phyloP scores from a whole-genome alignment of 2,113 vertebrate species.

The Erpornis zantholeuca region DNA sequence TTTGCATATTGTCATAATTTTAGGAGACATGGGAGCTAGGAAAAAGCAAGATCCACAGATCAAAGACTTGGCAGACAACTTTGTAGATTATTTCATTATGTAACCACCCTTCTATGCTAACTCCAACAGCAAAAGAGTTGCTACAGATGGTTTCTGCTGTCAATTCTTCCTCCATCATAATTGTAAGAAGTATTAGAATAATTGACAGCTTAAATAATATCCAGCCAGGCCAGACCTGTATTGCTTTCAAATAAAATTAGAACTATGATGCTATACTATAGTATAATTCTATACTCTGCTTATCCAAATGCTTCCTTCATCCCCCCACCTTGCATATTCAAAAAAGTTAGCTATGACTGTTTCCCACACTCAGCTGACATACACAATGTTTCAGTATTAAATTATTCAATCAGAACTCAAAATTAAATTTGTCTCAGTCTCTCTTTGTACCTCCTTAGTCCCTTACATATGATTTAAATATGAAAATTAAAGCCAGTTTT shows the following conservation, averaged over 20 bases:
- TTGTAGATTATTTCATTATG: not conserved
- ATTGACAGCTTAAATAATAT: not conserved
- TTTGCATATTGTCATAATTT: not conserved
- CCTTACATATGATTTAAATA: not conserved
- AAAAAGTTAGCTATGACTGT: not conserved
- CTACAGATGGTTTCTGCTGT: not conserved
- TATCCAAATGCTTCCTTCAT: not conserved
- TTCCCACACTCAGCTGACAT: not conserved
- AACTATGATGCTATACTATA: not conserved
- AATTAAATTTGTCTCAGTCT: not conserved
- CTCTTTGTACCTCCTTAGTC: not conserved
- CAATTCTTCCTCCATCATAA: not conserved
- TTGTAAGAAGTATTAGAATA: not conserved
- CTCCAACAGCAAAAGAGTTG: not conserved
- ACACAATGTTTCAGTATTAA: not conserved
- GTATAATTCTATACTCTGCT: too few species aligned
- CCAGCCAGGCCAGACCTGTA: not conserved
- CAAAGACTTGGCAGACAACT: constrained; percentile 12
- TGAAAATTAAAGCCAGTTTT: not conserved
- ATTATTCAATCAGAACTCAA: not conserved
- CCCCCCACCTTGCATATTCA: not conserved
- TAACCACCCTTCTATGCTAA: not conserved
- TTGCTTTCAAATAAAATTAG: not conserved
- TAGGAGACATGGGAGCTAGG: not conserved
- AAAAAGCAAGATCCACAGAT: constrained; percentile 4